Evolutionary conservation across 30 jellyfish, hydroid and myxozoan genomes (phyloP).

Genomic region (Clytia hemisphaerica): DNA sequence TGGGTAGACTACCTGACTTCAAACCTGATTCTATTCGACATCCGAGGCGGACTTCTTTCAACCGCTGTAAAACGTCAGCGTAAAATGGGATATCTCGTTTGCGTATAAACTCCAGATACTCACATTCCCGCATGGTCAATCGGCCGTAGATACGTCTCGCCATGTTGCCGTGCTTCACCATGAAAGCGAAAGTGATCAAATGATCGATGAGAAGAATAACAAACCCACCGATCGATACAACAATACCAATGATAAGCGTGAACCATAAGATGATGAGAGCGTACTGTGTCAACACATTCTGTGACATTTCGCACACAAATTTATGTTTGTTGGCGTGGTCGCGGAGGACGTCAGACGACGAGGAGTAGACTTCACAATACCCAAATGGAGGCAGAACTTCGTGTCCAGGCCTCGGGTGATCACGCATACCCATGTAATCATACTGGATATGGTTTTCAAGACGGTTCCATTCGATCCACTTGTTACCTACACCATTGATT

Average conservation of each 20-base stretch:
- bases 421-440: conserved; percentile 34
- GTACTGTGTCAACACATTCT: conserved; percentile 19
- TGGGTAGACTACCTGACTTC: not conserved
- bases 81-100: conserved; percentile 16
- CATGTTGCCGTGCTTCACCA: not conserved
- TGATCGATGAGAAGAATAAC: conserved; percentile 10
- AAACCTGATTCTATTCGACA: not conserved
- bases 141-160: conserved; percentile 17
- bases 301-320: conserved; percentile 37
- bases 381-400: conserved; percentile 36
- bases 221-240: conserved; percentile 16
- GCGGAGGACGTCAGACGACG: not conserved
- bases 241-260: conserved; percentile 13
- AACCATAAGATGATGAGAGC: conserved; percentile 20
- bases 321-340: conserved; percentile 3
- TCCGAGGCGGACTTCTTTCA: conserved; percentile 8
- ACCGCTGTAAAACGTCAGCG: conserved; percentile 12
- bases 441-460: conserved; percentile 4
- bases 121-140: conserved; percentile 25
- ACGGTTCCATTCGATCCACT: conserved; percentile 24
- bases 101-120: conserved; percentile 32
- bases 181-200: conserved; percentile 6
- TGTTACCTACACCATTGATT: conserved; percentile 5
- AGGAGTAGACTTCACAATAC: conserved; percentile 14
- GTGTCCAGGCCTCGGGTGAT: conserved; percentile 32